phyloP scores from a whole-genome alignment of 2,797 vertebrate genomes.

The Florisuga fusca region DNA sequence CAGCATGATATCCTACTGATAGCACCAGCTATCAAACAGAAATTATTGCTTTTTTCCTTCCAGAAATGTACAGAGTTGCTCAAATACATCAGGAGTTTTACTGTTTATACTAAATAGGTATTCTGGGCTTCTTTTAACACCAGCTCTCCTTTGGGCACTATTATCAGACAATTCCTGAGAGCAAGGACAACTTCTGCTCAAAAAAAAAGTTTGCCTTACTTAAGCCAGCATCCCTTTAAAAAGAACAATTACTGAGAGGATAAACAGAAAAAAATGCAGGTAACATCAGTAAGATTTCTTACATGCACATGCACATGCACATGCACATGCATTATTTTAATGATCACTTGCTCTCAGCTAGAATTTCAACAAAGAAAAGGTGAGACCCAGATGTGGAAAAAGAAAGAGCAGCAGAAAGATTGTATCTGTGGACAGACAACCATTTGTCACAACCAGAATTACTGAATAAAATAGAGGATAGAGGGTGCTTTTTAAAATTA shows the following conservation, averaged over 20 bases:
- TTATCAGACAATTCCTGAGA: neutral
- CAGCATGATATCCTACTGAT: slow-evolving; percentile 17
- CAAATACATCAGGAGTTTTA: neutral
- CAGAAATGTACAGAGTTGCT: neutral
- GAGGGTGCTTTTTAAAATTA: neutral
- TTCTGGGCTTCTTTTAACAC: neutral
- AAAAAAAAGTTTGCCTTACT: neutral
- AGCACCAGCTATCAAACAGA: neutral
- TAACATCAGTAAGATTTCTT: neutral
- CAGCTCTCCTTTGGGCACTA: neutral
- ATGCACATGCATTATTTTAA: neutral
- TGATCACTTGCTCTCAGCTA: neutral
- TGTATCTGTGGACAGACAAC: neutral
- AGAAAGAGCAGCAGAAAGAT: neutral
- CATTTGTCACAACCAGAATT: neutral
- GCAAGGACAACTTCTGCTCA: neutral
- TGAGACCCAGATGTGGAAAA: neutral
- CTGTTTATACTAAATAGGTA: neutral
- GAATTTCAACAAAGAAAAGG: neutral
- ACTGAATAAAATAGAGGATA: neutral
- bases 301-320: neutral
- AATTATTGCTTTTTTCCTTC: neutral
- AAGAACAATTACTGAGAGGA: neutral
- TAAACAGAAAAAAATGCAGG: neutral
- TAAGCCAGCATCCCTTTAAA: neutral